Evolutionary conservation across 1,140 invertebrate species (phyloP), one percentile per base, ranked within the genome.

Genomic region (Panulirus ornatus): DNA sequence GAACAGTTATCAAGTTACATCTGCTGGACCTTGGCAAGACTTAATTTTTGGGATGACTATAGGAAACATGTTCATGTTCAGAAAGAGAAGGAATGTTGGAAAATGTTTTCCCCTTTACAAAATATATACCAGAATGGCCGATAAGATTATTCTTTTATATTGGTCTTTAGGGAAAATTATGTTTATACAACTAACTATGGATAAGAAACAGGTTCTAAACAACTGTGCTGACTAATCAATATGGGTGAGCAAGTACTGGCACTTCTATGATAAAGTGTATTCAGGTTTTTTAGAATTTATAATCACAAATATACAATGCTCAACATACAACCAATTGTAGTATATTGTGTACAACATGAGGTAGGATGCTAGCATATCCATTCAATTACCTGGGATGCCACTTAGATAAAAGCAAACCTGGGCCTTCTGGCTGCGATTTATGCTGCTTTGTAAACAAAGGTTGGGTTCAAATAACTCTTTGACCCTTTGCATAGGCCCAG

Each of bases 231-330:
- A 75, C 27, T 84, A 71, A 54, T 58, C 40, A 78, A 38, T 63
- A 42, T 36, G 0, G 19, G 84, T 87, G 73, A 78, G 84, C 84
- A 78, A 87, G 71, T n/a, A 78, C 71, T 58, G 73, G 44, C 73
- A 87, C 84, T 87, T 78, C 84, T 87, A 78, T 87, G 16, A 14
- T 63, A 78, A 58, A 36, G 47, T 78, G 54, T 85, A 75, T 73
- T 51, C 63, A 44, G 47, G 30, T 73, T 63, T 27, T 40, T 34
- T 6, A 73, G 30, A 27, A 36, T 63, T 58, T 58, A 58, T 78
- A 51, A 78, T 87, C 47, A 78, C 47, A 87, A 54, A 87, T 54
- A 78, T 75, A 86, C 34, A 40, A 71, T 66, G 36, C 40, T 85
- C n/a, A 73, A 75, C 70, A 73, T 73, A 85, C 34, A 42, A 44